phyloP scores from a whole-genome alignment of 2,113 vertebrate species.

The Smithornis capensis region DNA sequence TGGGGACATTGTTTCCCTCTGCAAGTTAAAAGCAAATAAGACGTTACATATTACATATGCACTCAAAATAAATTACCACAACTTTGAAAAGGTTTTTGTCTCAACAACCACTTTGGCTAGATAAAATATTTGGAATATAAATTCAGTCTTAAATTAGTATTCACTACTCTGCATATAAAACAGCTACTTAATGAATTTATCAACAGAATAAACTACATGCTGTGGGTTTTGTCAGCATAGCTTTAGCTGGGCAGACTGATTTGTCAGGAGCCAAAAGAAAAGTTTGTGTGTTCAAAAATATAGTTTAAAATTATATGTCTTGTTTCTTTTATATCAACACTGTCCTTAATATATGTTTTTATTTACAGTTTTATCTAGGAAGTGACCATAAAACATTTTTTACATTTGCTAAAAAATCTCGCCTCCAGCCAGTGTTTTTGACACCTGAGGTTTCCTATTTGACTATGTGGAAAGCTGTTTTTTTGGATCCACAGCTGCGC shows the following conservation, averaged over 20 bases:
- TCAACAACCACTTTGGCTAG: not conserved
- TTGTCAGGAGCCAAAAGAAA: not conserved
- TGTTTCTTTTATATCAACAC: not conserved
- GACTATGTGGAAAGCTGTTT: conserved; percentile 81
- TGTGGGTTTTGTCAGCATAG: not conserved
- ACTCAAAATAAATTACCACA: not conserved
- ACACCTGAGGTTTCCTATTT: conserved; percentile 73
- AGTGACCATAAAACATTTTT: conserved; percentile 83
- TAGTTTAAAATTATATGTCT: not conserved
- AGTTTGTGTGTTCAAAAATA: not conserved
- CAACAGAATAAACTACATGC: not conserved
- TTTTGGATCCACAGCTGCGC: conserved; percentile 85
- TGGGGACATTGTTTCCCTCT: not conserved
- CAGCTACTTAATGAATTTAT: not conserved
- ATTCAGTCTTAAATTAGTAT: not conserved
- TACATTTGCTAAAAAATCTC: conserved; percentile 80
- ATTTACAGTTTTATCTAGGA: conserved; percentile 83
- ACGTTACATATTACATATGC: fast-evolving
- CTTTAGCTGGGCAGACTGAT: not conserved
- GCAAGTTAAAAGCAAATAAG: not conserved
- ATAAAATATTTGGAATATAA: not conserved
- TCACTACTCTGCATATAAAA: not conserved
- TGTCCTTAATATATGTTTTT: not conserved
- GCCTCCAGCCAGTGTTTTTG: conserved; percentile 84
- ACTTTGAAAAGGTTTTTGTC: not conserved